Conservation (phyloP, 2,797 vertebrate species). For the Gallinago stenura region DNA sequence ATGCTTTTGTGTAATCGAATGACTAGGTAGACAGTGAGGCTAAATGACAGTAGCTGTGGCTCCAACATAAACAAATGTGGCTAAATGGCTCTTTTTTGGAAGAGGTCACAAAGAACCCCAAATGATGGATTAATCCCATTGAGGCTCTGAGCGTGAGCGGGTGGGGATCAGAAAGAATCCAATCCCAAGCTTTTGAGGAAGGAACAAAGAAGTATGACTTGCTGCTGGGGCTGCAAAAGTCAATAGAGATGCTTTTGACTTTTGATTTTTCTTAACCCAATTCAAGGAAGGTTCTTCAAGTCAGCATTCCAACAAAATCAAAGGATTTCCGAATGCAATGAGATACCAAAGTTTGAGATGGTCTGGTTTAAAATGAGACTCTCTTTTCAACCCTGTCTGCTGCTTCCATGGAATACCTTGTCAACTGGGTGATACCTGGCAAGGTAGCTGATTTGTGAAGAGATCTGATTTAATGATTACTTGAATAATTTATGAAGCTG, state of each 20-base stretch:
- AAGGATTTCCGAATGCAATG: neutral
- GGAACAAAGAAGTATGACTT: constrained; percentile 61
- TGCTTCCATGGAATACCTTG: neutral
- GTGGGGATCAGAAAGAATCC: neutral
- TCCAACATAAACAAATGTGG: constrained; percentile 27
- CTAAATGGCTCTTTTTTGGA: neutral
- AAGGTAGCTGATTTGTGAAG: neutral
- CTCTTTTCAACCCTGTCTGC: neutral
- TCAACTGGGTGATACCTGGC: neutral
- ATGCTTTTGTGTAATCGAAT: constrained; percentile 31
- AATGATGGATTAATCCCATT: constrained; percentile 50
- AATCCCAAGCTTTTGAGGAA: constrained; percentile 6
- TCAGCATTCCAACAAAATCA: neutral
- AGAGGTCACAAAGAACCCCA: constrained; percentile 25
- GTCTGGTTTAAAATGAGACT: neutral
- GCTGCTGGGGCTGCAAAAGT: neutral
- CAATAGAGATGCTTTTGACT: neutral
- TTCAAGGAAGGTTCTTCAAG: neutral
- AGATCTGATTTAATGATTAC: neutral
- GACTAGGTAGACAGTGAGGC: neutral
- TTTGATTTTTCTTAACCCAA: neutral
- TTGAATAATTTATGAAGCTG: neutral
- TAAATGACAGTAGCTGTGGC: constrained; percentile 62
- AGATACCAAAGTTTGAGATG: neutral
- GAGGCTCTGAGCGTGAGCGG: neutral